Conservation (phyloP, 2,888 invertebrate genomes). For the Hanleya hanleyi region DNA sequence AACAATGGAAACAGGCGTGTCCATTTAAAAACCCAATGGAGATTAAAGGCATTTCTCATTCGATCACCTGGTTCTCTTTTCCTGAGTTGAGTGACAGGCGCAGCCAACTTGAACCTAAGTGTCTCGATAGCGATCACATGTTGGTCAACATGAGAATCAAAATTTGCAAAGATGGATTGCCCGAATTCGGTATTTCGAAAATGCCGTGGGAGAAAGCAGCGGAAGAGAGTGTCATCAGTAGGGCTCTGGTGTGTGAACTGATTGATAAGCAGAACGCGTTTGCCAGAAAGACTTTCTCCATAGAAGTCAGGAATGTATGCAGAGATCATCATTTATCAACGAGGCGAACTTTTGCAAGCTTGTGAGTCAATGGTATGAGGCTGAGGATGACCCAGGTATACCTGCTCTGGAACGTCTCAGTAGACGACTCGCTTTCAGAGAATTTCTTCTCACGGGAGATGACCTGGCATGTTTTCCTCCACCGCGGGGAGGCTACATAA, state of each 20-base stretch:
- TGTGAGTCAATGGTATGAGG: neutral
- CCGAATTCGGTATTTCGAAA: neutral
- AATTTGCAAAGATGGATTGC: neutral
- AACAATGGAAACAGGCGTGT: too few relatives aligned
- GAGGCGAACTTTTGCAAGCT: neutral
- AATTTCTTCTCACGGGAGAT: neutral
- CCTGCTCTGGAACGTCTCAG: neutral
- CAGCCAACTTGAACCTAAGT: too few relatives aligned
- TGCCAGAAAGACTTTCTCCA: neutral
- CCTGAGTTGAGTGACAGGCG: too few relatives aligned
- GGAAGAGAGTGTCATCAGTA: neutral
- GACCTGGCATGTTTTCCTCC: neutral
- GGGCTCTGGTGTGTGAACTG: neutral
- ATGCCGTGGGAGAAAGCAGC: neutral
- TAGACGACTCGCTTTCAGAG: neutral
- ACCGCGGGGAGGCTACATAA: neutral
- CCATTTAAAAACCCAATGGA: too few relatives aligned
- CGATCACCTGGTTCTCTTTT: too few relatives aligned
- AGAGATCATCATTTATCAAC: neutral
- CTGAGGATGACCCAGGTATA: neutral
- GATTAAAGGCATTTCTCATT: too few relatives aligned
- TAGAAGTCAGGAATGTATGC: neutral
- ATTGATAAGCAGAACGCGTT: neutral
- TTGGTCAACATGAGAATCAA: too few relatives aligned
- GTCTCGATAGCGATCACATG: too few relatives aligned